Base-by-base conservation (phyloP, 2,888 invertebrate species). In the Metopia argyrocephala region DNA sequence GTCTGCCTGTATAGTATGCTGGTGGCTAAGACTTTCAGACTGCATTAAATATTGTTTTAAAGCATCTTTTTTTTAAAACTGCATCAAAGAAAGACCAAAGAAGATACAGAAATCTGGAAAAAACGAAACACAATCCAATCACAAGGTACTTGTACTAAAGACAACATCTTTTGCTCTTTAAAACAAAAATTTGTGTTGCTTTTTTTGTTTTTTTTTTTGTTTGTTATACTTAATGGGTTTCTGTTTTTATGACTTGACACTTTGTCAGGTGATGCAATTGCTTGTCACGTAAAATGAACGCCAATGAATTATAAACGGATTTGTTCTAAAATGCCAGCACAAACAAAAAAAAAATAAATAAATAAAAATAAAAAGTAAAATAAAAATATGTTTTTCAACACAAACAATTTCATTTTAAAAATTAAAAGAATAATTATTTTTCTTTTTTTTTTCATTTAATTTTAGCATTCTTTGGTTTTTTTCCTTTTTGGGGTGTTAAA, bases 201-300 rank as follows among this genome's bases (percentile, higher is more conserved):
- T 9, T 5, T 5, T 31, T 31, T 31, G 5, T 31, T 31, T 6
- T 31, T 31, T 31, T 31, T 5, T 31, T 31, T 48, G 12, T 52
- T 54, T 68, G 68, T 76, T 76, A 76, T 50, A 57, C 31, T 70
- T 76, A 65, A 76, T 65, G 70, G 68, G 27, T 9, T 31, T 38
- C 54, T 57, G 27, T 76, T 64, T 70, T 70, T 65, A 76, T 57
- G 64, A 70, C 50, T 50, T 70, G 76, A 76, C 76, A 76, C 64
- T 76, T 76, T 70, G 76, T 70, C 70, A 76, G 70, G 76, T 76
- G 76, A 76, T 70, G 70, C 76, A 76, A 76, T 70, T 76, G 70
- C 57, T 76, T 76, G 76, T 64, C 70, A 64, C 64, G 69, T 70
- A 70, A 70, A 65, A 70, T 65, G 70, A 50, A 69, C 62, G 48